Base-by-base conservation (phyloP, 2,888 invertebrate species). In the Acronicta psi region DNA sequence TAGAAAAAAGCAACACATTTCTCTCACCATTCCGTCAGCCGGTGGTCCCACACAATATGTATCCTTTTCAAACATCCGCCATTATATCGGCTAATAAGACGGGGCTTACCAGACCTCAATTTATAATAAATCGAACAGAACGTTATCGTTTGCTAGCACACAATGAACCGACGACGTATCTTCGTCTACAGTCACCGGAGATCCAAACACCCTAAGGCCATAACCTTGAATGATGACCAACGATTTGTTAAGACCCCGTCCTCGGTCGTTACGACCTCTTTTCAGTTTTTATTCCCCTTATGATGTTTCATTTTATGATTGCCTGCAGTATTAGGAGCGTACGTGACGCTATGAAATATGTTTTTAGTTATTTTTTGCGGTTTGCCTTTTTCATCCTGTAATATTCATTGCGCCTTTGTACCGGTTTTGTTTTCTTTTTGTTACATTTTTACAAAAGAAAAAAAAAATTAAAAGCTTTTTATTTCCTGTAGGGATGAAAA, bases 221-320 rank as follows among this genome's bases (percentile, higher is more conserved):
- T 91, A 90, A 86, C 88, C 86, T 86, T 92, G 93, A 93, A 82
- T 90, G 92, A 93, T 93, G 92, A 85, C 89, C 90, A 83, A 79
- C 93, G 88, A 92, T 93, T 93, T 93, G 92, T 93, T 89, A 89
- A 88, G 88, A 85, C 88, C 88, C 86, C 85, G 82, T 83, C 85
- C 82, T 81, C 75, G 81, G 87, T 90, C 91, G 88, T 91, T 91
- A 88, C 84, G 83, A 82, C 80, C 84, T 91, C 91, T 89, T 92
- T 92, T 89, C 88, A 91, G 90, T 93, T 92, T 92, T 92, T 92
- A 91, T 91, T 88, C 81, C 87, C 86, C 86, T 86, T 91, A 90
- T 89, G 91, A 91, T 92, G 92, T 91, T 92, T 92, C 90, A 89
- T 91, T 91, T 90, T 91, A 90, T 91, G 88, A 92, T 92, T 91